Evolutionary conservation across 2,888 invertebrate genomes (phyloP).

Genomic region (Pollenia angustigena): DNA sequence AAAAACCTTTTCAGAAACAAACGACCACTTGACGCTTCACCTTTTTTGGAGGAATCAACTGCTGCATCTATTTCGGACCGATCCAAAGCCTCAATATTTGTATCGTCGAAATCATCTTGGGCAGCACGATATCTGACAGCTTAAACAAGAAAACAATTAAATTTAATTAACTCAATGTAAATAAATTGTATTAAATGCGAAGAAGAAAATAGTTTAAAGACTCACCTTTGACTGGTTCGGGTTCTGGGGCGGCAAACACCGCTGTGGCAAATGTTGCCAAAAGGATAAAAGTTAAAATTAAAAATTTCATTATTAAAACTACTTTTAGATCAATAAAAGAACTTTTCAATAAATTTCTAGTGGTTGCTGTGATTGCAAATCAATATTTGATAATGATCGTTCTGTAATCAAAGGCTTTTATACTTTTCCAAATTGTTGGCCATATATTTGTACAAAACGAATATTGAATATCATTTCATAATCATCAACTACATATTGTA

Average conservation of each 20-base stretch:
- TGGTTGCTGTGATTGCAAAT: constrained; percentile 78
- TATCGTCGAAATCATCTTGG: constrained; percentile 23
- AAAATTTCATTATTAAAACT: constrained; percentile 74
- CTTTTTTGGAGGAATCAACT: constrained; percentile 59
- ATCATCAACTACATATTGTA: constrained; percentile 7
- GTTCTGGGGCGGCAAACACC: constrained; percentile 59
- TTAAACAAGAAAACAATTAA: not conserved
- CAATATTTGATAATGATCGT: constrained; percentile 78
- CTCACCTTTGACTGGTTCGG: constrained; percentile 74
- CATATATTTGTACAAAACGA: not conserved
- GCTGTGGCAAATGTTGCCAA: constrained; percentile 67
- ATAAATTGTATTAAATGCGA: not conserved
- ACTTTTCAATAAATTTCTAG: constrained; percentile 66
- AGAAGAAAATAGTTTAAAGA: not conserved
- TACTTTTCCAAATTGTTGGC: constrained; percentile 72
- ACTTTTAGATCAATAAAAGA: constrained; percentile 64
- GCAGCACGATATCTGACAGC: constrained; percentile 49
- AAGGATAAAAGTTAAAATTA: constrained; percentile 72
- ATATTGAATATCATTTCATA: constrained; percentile 40
- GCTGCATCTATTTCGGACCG: not conserved
- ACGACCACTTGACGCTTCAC: constrained; percentile 80
- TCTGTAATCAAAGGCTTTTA: constrained; percentile 77
- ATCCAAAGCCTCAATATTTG: constrained; percentile 12
- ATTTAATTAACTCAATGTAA: not conserved
- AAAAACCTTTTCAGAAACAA: constrained; percentile 81